Evolutionary conservation across 2,888 invertebrate genomes (phyloP), one percentile per base, ranked within the genome.

Genomic region (Eupelmus urozonus): DNA sequence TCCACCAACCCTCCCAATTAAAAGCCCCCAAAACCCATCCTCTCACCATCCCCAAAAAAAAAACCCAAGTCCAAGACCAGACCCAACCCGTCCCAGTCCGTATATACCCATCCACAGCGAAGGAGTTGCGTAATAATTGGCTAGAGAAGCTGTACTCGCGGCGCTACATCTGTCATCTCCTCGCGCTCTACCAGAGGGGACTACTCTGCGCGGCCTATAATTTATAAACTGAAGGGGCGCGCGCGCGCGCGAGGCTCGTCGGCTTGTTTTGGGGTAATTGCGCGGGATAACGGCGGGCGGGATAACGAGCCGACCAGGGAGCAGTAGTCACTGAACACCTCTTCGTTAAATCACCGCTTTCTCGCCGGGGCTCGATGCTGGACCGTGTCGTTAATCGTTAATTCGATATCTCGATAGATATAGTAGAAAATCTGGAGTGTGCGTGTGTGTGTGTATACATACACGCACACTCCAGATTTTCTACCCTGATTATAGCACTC

Each of bases 281-380:
- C 88, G 87, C 88, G 88, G 89, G 88, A 89, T 88, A 88, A 87
- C 85, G 87, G 88, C 87, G 88, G 87, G 87, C 86, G 87, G 87
- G 88, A 88, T 89, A 89, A 89, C 89, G 87, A 89, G 89, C 88
- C 88, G 87, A 88, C 88, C 87, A 88, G 89, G 89, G 89, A 89
- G n/a, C n/a, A n/a, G n/a, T n/a, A n/a, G 88, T 87, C 86, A 89
- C 86, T 85, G 85, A 88, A 89, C 88, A 89, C 89, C 88, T 80
- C 71, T 23, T 71, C 76, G 27, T 65, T 70, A 71, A 65, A 65
- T 59, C 49, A 25, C 34, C 51, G 2, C 9, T 4, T 25, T 5
- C n/a, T 20, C 18, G 13, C 29, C 27, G 53, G 1, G 9, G 34
- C 51, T 55, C 23, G 20, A 13, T 9, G 40, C 1, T 27, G 20